Evolutionary conservation across 2,888 invertebrate species (phyloP).

Genomic region (Drosophila bunnanda): DNA sequence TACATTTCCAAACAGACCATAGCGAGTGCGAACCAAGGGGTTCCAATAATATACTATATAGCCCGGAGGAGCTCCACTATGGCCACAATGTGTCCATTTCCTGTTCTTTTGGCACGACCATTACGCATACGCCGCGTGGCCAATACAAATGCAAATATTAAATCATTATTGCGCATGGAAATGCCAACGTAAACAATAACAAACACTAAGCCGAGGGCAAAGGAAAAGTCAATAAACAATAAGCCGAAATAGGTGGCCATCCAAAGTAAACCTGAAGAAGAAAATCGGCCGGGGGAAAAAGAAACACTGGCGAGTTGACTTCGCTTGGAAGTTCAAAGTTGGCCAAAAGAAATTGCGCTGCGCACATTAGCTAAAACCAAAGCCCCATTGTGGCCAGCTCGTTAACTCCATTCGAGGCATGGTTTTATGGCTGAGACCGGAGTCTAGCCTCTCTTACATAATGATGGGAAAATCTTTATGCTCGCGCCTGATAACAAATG

Average conservation of each 20-base stretch:
- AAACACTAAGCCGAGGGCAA: conserved; percentile 31
- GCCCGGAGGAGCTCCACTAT: conserved; percentile 10
- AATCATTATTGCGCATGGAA: conserved; percentile 67
- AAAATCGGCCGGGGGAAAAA: not conserved
- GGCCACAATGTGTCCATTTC: conserved; percentile 52
- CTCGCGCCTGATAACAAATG: conserved; percentile 56
- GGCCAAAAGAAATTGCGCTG: conserved; percentile 64
- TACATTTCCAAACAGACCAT: conserved; percentile 25
- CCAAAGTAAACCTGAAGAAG: conserved; percentile 18
- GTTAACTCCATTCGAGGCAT: conserved; percentile 39
- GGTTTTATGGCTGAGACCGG: conserved; percentile 31
- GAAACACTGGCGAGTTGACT: conserved; percentile 1
- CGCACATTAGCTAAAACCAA: conserved; percentile 63
- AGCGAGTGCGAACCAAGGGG: conserved; percentile 2
- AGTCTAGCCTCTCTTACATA: conserved; percentile 53
- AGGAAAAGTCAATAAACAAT: conserved; percentile 52
- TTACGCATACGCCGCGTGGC: conserved; percentile 69
- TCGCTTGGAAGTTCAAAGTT: conserved; percentile 66
- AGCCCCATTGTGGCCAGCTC: conserved; percentile 45
- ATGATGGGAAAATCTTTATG: conserved; percentile 71
- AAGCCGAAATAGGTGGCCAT: conserved; percentile 33
- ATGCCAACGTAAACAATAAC: conserved; percentile 36
- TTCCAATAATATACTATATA: conserved; percentile 2
- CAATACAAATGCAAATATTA: conserved; percentile 71
- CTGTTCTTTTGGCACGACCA: conserved; percentile 56